Base-by-base conservation (phyloP, 2,113 vertebrate species). In the Vidua macroura region DNA sequence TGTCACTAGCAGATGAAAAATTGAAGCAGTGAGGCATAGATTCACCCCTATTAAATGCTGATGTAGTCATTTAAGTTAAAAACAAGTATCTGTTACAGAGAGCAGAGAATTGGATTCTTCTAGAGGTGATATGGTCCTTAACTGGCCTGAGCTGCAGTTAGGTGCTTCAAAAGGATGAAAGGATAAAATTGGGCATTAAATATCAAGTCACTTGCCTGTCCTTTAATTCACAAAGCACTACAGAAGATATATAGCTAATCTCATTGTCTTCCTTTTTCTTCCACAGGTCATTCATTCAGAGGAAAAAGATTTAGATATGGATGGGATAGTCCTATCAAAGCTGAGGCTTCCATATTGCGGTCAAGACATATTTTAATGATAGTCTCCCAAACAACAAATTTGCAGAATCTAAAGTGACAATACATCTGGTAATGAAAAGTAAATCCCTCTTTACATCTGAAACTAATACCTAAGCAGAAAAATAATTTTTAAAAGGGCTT, bases 401-500 rank as follows among this genome's bases (percentile, higher is more conserved):
- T 79, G 41, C 33, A 79, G 90, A 75, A 62, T 85, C 51, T 78
- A 46, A 95, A 92, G 85, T 46, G 66, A 60, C 82, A 83, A 59
- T 90, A 75, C 70, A 72, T 51, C 60, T 77, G 78, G 62, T 70
- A 85, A 80, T 43, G 76, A 67, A 86, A 93, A 83, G 35, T 23
- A 93, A 91, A 84, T 94, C 79, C 88, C 74, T 67, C 55, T 92
- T 91, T 86, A 76, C 56, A 72, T 80, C 59, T 96, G 89, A 94
- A 97, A 92, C 78, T 68, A 93, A 90, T 59, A 88, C 68, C 74
- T 88, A 93, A 94, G 37, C 79, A 92, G 67, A 95, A 96, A 95
- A 96, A 84, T 77, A 90, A 72, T 90, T 77, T 87, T 80, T 39
- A 56, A 81, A 91, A 68, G 24, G 16, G 5, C 6, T 95, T 93